Percentiles rank a stretch among this genome's conserved stretches.
These are phyloP conservation scores for Drosophila limbata DNA, from an alignment of 2,888 invertebrate species.

Conservation along the genomic window DNA sequence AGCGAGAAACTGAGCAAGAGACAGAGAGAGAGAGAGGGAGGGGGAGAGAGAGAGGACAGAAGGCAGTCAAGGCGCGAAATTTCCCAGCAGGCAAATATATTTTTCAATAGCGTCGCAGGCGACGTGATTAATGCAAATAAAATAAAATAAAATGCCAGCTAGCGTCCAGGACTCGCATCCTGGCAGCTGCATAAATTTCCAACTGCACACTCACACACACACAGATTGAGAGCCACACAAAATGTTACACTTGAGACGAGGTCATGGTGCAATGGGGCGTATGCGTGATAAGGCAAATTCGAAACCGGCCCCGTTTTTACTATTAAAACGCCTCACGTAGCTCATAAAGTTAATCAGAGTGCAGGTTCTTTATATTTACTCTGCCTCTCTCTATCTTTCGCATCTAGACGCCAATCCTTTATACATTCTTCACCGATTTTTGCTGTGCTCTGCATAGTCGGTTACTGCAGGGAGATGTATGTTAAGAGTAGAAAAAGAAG, in stretches of 20 bases:
- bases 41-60: neutral
- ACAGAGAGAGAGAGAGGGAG: neutral
- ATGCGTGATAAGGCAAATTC: constrained; percentile 69
- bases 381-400: neutral
- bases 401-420: constrained; percentile 5
- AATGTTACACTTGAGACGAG: constrained; percentile 77
- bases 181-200: constrained; percentile 74
- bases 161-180: constrained; percentile 53
- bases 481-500: neutral
- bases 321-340: constrained; percentile 75
- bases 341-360: constrained; percentile 79
- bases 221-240: constrained; percentile 38
- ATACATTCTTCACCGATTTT: constrained; percentile 24
- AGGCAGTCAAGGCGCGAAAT: constrained; percentile 59
- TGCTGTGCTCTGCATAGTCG: constrained; percentile 46
- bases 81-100: constrained; percentile 81
- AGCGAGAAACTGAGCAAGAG: neutral
- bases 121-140: constrained; percentile 81
- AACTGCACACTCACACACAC: constrained; percentile 50
- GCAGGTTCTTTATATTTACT: constrained; percentile 35
- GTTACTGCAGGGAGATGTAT: constrained; percentile 1
- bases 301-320: constrained; percentile 42
- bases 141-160: constrained; percentile 74
- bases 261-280: constrained; percentile 61
- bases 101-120: constrained; percentile 80